phyloP scores from a whole-genome alignment of 2,888 invertebrate species.

The Phasia obesa region DNA sequence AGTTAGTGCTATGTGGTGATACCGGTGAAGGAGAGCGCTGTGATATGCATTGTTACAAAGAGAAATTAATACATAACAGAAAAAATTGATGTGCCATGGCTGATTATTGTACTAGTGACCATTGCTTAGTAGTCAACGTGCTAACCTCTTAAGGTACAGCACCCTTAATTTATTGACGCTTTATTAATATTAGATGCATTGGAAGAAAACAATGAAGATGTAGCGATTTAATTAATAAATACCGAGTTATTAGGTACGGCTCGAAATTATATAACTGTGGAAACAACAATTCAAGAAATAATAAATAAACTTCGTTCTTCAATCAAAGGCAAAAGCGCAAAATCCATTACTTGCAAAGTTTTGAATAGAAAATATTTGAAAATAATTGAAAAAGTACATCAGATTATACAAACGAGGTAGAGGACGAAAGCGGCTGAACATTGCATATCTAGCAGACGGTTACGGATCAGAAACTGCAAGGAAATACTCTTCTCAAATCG shows the following conservation, averaged over 20 bases:
- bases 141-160: no score
- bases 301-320: not conserved
- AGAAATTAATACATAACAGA: no score
- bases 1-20: no score
- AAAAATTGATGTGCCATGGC: no score
- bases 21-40: no score
- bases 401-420: slow-evolving; percentile 1
- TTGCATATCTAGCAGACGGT: not conserved
- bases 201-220: not conserved
- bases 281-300: not conserved
- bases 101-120: no score
- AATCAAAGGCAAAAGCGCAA: not conserved
- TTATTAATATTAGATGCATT: not conserved
- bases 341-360: not conserved
- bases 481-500: slow-evolving; percentile 7
- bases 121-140: no score
- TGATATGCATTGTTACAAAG: no score
- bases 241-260: not conserved
- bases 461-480: not conserved
- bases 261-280: not conserved
- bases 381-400: not conserved
- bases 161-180: slow-evolving; percentile 12
- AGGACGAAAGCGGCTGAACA: not conserved
- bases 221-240: slow-evolving; percentile 7
- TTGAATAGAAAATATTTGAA: slow-evolving; percentile 5